phyloP scores from a whole-genome alignment of 2,888 invertebrate species.

The Brachyopa scutellaris region DNA sequence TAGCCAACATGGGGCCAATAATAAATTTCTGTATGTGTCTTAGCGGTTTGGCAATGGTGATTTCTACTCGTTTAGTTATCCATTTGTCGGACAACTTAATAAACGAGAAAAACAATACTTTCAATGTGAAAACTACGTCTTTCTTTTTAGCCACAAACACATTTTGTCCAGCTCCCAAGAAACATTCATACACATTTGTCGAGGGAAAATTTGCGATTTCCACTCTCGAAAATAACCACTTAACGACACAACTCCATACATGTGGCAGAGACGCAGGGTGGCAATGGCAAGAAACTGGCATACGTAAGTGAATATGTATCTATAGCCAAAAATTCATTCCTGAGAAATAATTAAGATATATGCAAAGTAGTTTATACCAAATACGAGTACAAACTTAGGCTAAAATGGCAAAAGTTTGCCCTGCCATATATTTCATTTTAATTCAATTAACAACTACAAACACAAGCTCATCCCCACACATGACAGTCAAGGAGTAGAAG shows the following conservation, averaged over 20 bases:
- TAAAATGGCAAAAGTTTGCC: conserved; percentile 56
- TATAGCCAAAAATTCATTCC: conserved; percentile 74
- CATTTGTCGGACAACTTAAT: conserved; percentile 65
- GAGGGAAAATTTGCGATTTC: conserved; percentile 43
- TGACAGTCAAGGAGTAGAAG: conserved; percentile 35
- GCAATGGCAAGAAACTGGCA: conserved; percentile 2
- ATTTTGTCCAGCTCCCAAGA: conserved; percentile 18
- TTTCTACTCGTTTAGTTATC: conserved; percentile 65
- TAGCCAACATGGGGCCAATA: conserved; percentile 67
- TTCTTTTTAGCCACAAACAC: conserved; percentile 43
- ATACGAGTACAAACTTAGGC: conserved; percentile 43
- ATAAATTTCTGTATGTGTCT: conserved; percentile 67
- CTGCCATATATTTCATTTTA: conserved; percentile 75
- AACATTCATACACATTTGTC: conserved; percentile 3
- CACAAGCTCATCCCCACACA: conserved; percentile 55
- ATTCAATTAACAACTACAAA: conserved; percentile 79
- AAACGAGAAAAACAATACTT: conserved; percentile 67
- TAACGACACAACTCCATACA: conserved; percentile 41
- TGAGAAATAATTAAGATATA: conserved; percentile 81
- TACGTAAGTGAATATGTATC: conserved; percentile 44
- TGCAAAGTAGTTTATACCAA: conserved; percentile 75
- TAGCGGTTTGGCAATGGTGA: conserved; percentile 70
- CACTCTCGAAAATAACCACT: conserved; percentile 65
- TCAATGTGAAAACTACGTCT: conserved; percentile 37
- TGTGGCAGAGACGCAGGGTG: conserved; percentile 21